A percentile compares a stretch with the other conserved stretches of the same genome.
Conservation (phyloP, 2,113 vertebrate species). For the Grallaria varia region DNA sequence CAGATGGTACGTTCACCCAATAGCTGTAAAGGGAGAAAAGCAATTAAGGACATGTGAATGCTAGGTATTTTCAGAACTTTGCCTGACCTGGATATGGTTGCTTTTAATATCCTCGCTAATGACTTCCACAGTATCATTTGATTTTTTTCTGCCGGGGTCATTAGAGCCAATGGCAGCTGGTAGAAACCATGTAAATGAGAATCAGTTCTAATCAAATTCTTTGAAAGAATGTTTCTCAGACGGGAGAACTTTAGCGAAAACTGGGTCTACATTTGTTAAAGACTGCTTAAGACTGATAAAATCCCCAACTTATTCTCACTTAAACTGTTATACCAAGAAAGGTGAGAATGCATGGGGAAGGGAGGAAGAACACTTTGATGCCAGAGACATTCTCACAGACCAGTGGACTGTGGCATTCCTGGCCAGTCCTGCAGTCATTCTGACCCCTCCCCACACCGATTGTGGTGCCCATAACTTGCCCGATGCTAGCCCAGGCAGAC, state of each 20-base stretch:
- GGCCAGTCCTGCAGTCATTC: not conserved
- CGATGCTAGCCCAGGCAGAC: not conserved
- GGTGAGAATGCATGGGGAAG: not conserved
- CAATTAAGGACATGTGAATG: not conserved
- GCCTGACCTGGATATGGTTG: not conserved
- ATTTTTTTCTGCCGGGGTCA: not conserved
- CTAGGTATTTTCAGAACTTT: conserved; percentile 5
- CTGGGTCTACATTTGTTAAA: not conserved
- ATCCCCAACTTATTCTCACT: not conserved
- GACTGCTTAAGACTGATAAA: not conserved
- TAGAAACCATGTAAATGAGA: conserved; percentile 25
- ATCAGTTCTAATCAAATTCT: conserved; percentile 23
- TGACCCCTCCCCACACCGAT: not conserved
- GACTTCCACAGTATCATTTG: not conserved
- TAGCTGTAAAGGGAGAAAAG: not conserved
- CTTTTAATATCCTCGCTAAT: not conserved
- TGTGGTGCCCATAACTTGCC: fast-evolving
- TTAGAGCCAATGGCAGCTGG: not conserved
- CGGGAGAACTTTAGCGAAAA: not conserved
- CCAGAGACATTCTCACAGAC: not conserved
- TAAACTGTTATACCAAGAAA: not conserved
- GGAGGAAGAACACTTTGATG: not conserved
- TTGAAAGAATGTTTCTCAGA: conserved; percentile 1
- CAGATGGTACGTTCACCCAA: not conserved
- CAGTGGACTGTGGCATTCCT: fast-evolving